These are phyloP conservation scores for Sakesphorus luctuosus DNA, from an alignment of 2,113 vertebrate genomes.

Conservation along the genomic window DNA sequence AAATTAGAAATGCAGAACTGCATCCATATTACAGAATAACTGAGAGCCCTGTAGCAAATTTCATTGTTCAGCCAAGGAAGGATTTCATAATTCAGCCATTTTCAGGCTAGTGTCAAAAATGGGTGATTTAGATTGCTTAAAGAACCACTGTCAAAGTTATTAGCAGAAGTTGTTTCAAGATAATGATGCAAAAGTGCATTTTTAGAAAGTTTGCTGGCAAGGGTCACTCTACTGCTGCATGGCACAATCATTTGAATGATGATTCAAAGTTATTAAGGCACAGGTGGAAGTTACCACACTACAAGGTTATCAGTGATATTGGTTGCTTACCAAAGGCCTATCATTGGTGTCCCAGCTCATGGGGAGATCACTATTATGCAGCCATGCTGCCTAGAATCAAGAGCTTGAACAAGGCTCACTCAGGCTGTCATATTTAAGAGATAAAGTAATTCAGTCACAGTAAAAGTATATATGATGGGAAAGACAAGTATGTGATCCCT, in stretches of 20 bases:
- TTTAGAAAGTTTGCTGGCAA: not conserved
- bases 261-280: not conserved
- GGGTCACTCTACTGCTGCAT: not conserved
- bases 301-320: not conserved
- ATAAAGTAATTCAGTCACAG: not conserved
- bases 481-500: not conserved
- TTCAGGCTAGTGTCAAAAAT: not conserved
- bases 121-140: not conserved
- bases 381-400: fast-evolving
- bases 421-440: not conserved
- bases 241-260: not conserved
- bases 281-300: not conserved
- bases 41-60: not conserved
- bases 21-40: not conserved
- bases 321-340: not conserved
- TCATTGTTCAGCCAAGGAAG: not conserved
- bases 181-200: not conserved
- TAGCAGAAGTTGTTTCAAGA: not conserved
- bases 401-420: not conserved
- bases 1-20: not conserved
- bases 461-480: not conserved
- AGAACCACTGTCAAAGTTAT: not conserved
- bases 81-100: not conserved
- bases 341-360: not conserved
- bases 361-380: too few species aligned